These are phyloP conservation scores for Thamnophis elegans DNA, from an alignment of 2,797 vertebrate species.

Conservation along the genomic window DNA sequence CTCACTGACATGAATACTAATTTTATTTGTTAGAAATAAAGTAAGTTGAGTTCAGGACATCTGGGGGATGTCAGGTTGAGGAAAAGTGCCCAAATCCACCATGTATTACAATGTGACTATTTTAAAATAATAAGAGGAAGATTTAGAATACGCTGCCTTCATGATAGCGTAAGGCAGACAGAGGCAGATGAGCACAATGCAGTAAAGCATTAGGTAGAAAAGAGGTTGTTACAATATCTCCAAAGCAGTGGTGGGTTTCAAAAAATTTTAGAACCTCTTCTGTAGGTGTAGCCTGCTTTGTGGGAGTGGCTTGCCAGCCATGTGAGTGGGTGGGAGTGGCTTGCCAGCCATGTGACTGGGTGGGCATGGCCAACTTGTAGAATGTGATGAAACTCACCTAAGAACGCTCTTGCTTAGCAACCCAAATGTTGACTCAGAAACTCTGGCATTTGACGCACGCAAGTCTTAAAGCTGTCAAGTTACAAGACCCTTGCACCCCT, in stretches of 20 bases:
- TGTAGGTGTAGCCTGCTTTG: too few species aligned
- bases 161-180: neutral
- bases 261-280: too few species aligned
- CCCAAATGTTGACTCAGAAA: too few species aligned
- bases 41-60: neutral
- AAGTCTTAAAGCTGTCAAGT: too few species aligned
- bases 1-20: neutral
- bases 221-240: neutral
- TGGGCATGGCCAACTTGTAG: too few species aligned
- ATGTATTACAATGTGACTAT: neutral
- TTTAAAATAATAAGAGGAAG: neutral
- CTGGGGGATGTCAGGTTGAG: neutral
- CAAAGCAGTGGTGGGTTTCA: neutral
- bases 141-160: neutral
- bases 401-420: too few species aligned
- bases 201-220: neutral
- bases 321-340: too few species aligned
- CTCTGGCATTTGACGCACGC: too few species aligned
- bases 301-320: too few species aligned
- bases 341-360: too few species aligned
- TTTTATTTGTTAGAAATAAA: neutral
- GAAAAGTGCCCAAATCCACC: neutral
- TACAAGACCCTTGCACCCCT: too few species aligned
- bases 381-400: too few species aligned
- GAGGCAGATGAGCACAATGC: neutral